These are phyloP conservation scores for Cynocephalus volans DNA, from an alignment of 2,113 vertebrate genomes.

Conservation along the genomic window DNA sequence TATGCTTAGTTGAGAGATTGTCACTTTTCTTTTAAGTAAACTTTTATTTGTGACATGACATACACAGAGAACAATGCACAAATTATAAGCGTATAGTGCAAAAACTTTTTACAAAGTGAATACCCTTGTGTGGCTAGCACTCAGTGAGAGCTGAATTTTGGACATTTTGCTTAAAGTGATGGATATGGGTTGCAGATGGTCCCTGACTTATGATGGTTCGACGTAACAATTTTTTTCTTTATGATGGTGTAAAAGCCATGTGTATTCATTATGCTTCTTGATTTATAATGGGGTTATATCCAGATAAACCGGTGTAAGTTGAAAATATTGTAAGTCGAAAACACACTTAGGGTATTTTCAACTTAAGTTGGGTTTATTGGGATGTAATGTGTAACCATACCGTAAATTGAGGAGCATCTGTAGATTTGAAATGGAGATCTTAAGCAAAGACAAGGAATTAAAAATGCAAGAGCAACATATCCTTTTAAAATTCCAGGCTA, in stretches of 20 bases:
- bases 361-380: too few relatives aligned
- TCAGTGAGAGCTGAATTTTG: background rate
- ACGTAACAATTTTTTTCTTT: too few relatives aligned
- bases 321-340: too few relatives aligned
- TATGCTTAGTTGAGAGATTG: background rate
- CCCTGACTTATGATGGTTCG: too few relatives aligned
- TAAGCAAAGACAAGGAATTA: constrained; percentile 30
- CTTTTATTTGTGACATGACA: background rate
- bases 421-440: constrained; percentile 4
- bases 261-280: too few relatives aligned
- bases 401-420: too few relatives aligned
- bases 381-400: too few relatives aligned
- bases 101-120: constrained; percentile 16
- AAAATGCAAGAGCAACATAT: background rate
- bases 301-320: too few relatives aligned
- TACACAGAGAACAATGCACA: background rate
- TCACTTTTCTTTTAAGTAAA: background rate
- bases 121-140: background rate
- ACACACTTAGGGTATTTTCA: too few relatives aligned
- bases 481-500: constrained; percentile 2
- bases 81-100: background rate
- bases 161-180: background rate
- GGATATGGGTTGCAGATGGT: background rate
- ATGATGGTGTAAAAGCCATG: too few relatives aligned
- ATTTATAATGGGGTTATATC: too few relatives aligned